Evolutionary conservation across 23 tunicate species (phyloP).

Genomic region (Clavelina lepadiformis): DNA sequence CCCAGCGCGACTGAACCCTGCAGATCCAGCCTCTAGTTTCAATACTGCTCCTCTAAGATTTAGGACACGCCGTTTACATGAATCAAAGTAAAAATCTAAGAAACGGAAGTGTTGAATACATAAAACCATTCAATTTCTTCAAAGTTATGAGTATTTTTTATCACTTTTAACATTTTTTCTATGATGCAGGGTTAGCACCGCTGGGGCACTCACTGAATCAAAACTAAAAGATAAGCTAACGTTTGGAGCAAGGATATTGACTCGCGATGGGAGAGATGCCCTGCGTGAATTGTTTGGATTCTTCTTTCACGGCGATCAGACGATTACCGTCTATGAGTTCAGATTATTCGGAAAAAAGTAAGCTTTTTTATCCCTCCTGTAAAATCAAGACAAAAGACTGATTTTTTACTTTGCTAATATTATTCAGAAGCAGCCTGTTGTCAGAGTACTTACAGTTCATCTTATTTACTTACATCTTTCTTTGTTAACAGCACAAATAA

Average conservation of each 20-base stretch:
- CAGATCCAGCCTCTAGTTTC: conserved; percentile 52
- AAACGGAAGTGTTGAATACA: too few relatives aligned
- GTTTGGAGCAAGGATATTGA: conserved; percentile 67
- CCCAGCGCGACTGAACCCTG: conserved; percentile 85
- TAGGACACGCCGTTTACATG: conserved; percentile 66
- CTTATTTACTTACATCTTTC: conserved; percentile 1
- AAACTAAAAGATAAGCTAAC: conserved; percentile 69
- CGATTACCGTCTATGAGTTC: conserved; percentile 72
- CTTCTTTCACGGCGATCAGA: conserved; percentile 72
- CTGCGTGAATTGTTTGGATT: conserved; percentile 86
- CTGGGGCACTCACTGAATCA: conserved; percentile 67
- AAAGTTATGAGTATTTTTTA: neutral
- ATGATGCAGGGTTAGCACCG: conserved; percentile 71
- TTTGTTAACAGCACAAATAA: conserved; percentile 64
- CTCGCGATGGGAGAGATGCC: conserved; percentile 77
- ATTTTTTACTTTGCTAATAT: too few relatives aligned
- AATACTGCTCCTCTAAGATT: conserved; percentile 68
- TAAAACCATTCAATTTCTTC: too few relatives aligned
- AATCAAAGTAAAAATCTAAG: conserved; percentile 65
- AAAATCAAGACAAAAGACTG: neutral
- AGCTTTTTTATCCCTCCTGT: neutral
- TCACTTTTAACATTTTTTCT: neutral
- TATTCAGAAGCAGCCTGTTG: too few relatives aligned
- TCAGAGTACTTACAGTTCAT: too few relatives aligned
- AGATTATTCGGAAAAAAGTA: conserved; percentile 87